Evolutionary conservation across 2,888 invertebrate species (phyloP).

Genomic region (Standfussiana lucernea): DNA sequence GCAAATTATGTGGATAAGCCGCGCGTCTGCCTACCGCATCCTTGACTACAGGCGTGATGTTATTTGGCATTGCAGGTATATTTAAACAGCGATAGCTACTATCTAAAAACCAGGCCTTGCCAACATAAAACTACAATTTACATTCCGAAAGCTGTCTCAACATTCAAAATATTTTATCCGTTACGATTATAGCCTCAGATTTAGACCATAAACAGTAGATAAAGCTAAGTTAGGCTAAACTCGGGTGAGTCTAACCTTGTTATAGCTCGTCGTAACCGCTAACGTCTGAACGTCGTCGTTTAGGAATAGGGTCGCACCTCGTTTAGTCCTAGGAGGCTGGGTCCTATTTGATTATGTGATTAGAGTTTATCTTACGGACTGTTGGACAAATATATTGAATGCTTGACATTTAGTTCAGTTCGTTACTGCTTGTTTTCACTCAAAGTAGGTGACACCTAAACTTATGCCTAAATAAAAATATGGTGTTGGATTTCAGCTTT

Average conservation of each 20-base stretch:
- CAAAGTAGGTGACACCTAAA: neutral
- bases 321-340: conserved; percentile 17
- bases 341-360: conserved; percentile 34
- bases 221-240: conserved; percentile 37
- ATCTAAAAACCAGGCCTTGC: neutral
- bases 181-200: conserved; percentile 29
- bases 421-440: neutral
- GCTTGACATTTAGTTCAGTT: conserved; percentile 19
- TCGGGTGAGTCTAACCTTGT: conserved; percentile 22
- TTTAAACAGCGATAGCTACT: neutral
- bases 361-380: conserved; percentile 29
- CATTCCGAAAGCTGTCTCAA: conserved; percentile 5
- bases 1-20: rapidly evolving
- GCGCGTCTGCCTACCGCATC: neutral
- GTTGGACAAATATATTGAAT: conserved; percentile 27
- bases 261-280: conserved; percentile 22
- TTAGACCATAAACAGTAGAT: conserved; percentile 41
- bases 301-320: conserved; percentile 35
- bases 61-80: neutral
- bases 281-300: conserved; percentile 19
- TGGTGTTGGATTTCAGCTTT: neutral
- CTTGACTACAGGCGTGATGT: neutral
- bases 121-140: conserved; percentile 14
- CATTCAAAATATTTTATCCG: conserved; percentile 8
- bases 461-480: neutral